These are phyloP conservation scores for Eulemur mongoz DNA, from an alignment of 2,797 vertebrate genomes.

Conservation along the genomic window DNA sequence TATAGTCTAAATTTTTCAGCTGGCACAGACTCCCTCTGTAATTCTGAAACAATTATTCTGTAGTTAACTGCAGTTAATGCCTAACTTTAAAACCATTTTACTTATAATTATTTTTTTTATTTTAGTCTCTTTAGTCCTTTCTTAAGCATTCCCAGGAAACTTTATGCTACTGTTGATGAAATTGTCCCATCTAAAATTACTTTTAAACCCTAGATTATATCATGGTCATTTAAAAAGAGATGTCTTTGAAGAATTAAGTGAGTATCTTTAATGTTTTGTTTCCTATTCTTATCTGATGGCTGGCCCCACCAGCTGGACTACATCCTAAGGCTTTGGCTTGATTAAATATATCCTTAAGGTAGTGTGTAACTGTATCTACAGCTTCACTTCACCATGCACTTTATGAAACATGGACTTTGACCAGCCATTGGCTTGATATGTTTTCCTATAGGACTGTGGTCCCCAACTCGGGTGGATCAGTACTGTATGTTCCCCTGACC, in stretches of 20 bases:
- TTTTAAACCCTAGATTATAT: background rate
- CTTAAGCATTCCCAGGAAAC: background rate
- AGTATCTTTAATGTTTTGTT: background rate
- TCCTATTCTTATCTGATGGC: background rate
- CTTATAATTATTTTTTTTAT: slow-evolving; percentile 69
- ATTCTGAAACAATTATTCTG: slow-evolving; percentile 62
- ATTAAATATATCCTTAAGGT: background rate
- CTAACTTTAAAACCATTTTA: slow-evolving; percentile 33
- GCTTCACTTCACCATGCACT: background rate
- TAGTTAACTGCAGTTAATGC: slow-evolving; percentile 54
- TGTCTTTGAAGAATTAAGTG: background rate
- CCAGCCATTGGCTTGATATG: no score
- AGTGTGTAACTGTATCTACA: background rate
- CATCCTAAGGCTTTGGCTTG: background rate
- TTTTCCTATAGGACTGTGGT: background rate
- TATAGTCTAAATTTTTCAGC: background rate
- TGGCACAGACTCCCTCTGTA: background rate
- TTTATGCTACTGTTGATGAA: background rate
- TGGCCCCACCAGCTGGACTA: background rate
- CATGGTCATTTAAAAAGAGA: background rate
- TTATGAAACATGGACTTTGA: background rate
- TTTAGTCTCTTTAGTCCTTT: slow-evolving; percentile 50
- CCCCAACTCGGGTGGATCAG: no score
- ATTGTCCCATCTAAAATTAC: background rate
- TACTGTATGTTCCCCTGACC: no score